Evolutionary conservation across 2,113 vertebrate genomes (phyloP), one percentile per base, ranked within the genome.

Genomic region (Echinops telfairi): DNA sequence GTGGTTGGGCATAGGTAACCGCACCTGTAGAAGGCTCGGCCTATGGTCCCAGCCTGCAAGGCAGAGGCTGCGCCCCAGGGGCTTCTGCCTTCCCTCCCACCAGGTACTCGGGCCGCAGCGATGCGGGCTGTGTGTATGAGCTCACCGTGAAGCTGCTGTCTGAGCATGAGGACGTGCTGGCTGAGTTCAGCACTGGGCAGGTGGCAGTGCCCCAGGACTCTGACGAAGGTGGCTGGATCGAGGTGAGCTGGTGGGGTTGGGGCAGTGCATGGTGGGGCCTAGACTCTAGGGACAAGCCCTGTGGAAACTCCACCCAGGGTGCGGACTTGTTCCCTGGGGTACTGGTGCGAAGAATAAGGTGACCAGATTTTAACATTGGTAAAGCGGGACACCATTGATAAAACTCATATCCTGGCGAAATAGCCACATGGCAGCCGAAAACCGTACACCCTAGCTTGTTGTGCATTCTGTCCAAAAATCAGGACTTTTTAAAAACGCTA

Each of bases 111-210:
- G 97, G 97, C 2, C 98, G 98, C 80, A 96, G 97, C 0, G 98
- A 98, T 0, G 97, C 98, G 0, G 97, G 98, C 92, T 98, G 98
- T 89, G 94, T 98, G 33, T 98, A 98, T 0, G 97, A 98, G 93
- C 97, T 98, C 82, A 97, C 94, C 0, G 98, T 98, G 96, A 98
- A 95, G 93, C 97, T 98, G 90, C 97, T 98, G n/a, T 98, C 98
- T 0, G 98, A 98, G 83, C 96, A 97, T 0, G 97, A 98, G 83
- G 98, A 98, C 4, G 97, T 98, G 71, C 89, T 98, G 96, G 97
- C 98, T 0, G 98, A 98, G 94, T 98, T 98, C 91, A 96, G 31
- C 62, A 98, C 96, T 1, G 98, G 98, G 17, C 98, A 98, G n/a
- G 66, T 98, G 38, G 91, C 97, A 0, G 97, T 98, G 94, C 97